A percentile compares a stretch with the other conserved stretches of the same genome.
Conservation (phyloP, 2,888 invertebrate species). For the Dynastes grantii region DNA sequence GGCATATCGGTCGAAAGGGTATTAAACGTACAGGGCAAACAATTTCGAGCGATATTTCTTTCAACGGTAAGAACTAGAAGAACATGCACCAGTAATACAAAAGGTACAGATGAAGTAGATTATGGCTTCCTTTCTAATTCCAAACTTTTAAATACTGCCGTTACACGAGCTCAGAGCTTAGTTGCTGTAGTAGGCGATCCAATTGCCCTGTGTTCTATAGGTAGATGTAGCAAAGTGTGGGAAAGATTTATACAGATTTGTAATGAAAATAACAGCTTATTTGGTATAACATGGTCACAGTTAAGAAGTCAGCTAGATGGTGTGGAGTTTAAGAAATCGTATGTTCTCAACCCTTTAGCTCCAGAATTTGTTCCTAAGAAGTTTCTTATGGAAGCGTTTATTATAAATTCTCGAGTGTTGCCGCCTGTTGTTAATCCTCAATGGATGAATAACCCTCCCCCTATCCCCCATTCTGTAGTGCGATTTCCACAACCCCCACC, state of each 20-base stretch:
- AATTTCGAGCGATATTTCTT: slow-evolving; percentile 86
- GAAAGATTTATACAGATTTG: slow-evolving; percentile 84
- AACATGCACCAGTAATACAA: slow-evolving; percentile 75
- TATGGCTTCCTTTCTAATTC: slow-evolving; percentile 89
- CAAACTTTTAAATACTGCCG: slow-evolving; percentile 87
- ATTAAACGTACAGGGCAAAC: slow-evolving; percentile 90
- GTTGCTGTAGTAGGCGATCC: slow-evolving; percentile 91
- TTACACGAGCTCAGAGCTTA: slow-evolving; percentile 85
- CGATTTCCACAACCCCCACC: slow-evolving; percentile 50
- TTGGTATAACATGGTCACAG: slow-evolving; percentile 81
- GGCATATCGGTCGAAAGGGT: slow-evolving; percentile 88
- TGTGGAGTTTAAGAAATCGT: slow-evolving; percentile 82
- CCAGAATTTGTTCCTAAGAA: slow-evolving; percentile 84
- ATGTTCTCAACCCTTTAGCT: slow-evolving; percentile 86
- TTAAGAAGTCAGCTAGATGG: slow-evolving; percentile 80
- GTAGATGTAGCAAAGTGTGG: slow-evolving; percentile 87
- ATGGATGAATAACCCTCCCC: slow-evolving; percentile 53
- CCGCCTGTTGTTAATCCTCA: slow-evolving; percentile 50
- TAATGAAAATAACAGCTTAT: slow-evolving; percentile 79
- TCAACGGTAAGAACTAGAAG: slow-evolving; percentile 85
- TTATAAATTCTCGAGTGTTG: slow-evolving; percentile 63
- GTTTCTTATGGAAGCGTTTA: slow-evolving; percentile 71
- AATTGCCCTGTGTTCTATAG: slow-evolving; percentile 85
- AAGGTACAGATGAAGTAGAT: slow-evolving; percentile 76
- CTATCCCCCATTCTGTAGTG: slow-evolving; percentile 53